Percentiles rank a stretch among this genome's conserved stretches.
These are phyloP conservation scores for Rattus rattus DNA, from an alignment of 2,113 vertebrate genomes.

Conservation along the genomic window DNA sequence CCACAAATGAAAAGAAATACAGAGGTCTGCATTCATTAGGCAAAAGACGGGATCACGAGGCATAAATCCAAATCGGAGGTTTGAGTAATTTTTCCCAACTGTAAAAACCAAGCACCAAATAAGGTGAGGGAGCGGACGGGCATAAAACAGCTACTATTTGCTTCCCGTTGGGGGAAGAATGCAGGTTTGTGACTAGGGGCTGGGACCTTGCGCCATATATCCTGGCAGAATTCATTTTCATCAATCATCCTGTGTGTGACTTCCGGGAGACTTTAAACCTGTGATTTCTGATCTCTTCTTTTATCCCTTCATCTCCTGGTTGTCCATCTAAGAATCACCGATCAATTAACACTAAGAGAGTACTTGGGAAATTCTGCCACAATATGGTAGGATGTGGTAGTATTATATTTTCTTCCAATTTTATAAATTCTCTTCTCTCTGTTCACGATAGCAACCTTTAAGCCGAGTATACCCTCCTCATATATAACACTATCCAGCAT, in stretches of 20 bases:
- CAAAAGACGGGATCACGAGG: constrained; percentile 59
- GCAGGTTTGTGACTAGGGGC: too few species aligned
- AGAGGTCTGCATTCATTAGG: constrained; percentile 73
- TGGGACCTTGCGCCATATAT: rapidly evolving
- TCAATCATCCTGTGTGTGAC: neutral
- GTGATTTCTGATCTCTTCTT: neutral
- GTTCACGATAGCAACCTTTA: too few species aligned
- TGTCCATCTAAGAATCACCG: neutral
- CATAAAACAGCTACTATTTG: constrained; percentile 10
- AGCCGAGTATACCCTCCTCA: too few species aligned
- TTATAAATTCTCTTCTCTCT: neutral
- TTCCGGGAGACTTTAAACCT: neutral
- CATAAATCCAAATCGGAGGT: constrained; percentile 71
- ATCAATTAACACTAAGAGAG: neutral
- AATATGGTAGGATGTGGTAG: neutral
- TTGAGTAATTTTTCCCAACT: constrained; percentile 68
- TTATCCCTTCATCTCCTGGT: neutral
- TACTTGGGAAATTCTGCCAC: neutral
- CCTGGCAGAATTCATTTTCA: neutral
- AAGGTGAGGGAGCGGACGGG: neutral
- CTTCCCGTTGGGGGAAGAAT: neutral
- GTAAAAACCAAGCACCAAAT: constrained; percentile 51
- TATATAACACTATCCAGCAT: rapidly evolving
- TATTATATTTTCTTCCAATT: neutral
- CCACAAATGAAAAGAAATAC: constrained; percentile 72